These are phyloP conservation scores for Oreortyx pictus DNA, from an alignment of 2,797 vertebrate genomes.

Conservation along the genomic window DNA sequence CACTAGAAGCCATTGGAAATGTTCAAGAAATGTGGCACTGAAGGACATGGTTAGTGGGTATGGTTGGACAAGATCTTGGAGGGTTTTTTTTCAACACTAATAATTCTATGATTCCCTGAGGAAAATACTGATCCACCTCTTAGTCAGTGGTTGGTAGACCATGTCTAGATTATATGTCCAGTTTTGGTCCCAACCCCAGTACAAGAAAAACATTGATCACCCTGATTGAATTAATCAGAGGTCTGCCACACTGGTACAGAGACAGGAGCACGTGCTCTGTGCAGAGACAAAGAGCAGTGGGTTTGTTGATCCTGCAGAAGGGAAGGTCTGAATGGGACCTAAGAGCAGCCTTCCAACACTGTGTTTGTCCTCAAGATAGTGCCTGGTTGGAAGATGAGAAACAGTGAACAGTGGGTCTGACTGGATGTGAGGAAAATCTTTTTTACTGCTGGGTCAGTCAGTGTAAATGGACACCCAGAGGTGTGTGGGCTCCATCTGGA, in stretches of 20 bases:
- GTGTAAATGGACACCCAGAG: neutral
- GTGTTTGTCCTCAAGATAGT: neutral
- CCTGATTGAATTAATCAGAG: accelerated
- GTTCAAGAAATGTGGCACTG: no score
- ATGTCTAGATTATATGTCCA: accelerated
- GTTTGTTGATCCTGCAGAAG: neutral
- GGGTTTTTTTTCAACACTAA: no score
- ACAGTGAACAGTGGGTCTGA: neutral
- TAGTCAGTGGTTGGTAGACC: accelerated
- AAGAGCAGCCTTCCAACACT: accelerated
- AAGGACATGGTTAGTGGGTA: no score
- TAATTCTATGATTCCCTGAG: neutral
- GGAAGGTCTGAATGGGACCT: neutral
- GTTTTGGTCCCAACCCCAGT: accelerated
- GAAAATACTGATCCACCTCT: neutral
- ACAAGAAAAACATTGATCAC: accelerated
- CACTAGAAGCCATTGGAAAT: neutral
- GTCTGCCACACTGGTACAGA: neutral
- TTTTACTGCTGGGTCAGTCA: neutral
- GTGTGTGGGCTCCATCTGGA: neutral
- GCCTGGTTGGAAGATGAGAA: neutral
- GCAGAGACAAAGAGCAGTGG: neutral
- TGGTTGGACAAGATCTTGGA: no score
- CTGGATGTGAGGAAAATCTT: neutral
- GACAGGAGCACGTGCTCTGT: neutral